A percentile compares a stretch with the other conserved stretches of the same genome.
phyloP scores from a whole-genome alignment of 2,888 invertebrate species.

The Agriopis aurantiaria region DNA sequence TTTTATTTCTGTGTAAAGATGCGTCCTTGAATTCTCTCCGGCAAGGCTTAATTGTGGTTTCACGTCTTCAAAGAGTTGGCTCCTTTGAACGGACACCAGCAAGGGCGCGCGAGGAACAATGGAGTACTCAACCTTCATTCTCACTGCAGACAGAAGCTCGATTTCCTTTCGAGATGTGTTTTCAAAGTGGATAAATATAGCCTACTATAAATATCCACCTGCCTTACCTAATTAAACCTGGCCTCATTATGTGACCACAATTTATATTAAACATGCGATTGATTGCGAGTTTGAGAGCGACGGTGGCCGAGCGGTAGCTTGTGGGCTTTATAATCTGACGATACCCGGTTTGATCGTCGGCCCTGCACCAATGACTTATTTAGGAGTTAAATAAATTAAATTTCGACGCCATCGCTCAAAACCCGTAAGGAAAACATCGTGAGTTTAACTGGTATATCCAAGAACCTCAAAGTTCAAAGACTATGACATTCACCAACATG shows the following conservation, averaged over 20 bases:
- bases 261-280: too few relatives aligned
- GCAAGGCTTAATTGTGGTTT: slow-evolving; percentile 84
- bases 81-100: slow-evolving; percentile 68
- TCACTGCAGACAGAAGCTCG: slow-evolving; percentile 58
- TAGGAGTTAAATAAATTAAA: too few relatives aligned
- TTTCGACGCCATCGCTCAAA: too few relatives aligned
- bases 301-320: too few relatives aligned
- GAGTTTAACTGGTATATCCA: too few relatives aligned
- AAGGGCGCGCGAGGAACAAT: slow-evolving; percentile 69
- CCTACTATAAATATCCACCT: neutral
- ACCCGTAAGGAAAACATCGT: too few relatives aligned
- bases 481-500: too few relatives aligned
- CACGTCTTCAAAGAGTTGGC: slow-evolving; percentile 82
- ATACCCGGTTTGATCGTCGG: too few relatives aligned
- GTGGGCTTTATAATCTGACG: too few relatives aligned
- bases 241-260: neutral
- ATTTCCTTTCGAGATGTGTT: slow-evolving; percentile 42
- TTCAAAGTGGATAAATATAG: slow-evolving; percentile 19
- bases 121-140: slow-evolving; percentile 68
- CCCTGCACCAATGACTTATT: too few relatives aligned
- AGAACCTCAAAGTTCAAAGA: too few relatives aligned
- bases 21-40: slow-evolving; percentile 80
- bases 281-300: too few relatives aligned
- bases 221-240: neutral
- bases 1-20: slow-evolving; percentile 73